These are phyloP conservation scores for Drosophila melanica DNA, from an alignment of 1,140 invertebrate species.

Conservation along the genomic window DNA sequence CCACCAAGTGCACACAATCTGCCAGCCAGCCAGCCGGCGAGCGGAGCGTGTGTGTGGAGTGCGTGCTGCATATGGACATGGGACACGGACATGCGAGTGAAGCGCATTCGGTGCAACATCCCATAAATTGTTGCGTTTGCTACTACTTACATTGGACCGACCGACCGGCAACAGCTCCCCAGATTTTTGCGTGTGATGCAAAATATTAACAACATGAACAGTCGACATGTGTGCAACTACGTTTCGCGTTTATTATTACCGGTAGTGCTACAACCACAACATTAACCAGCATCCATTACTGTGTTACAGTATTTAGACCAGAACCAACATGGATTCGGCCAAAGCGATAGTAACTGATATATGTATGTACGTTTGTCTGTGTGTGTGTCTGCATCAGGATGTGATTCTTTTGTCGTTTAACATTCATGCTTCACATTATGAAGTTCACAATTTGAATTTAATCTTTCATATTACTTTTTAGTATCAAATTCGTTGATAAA, in stretches of 20 bases:
- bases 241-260: conserved; percentile 67
- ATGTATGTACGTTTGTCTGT: neutral
- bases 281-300: conserved; percentile 25
- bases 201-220: conserved; percentile 50
- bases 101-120: conserved; percentile 66
- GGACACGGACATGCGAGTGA: conserved; percentile 57
- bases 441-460: no score
- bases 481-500: no score
- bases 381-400: conserved; percentile 40
- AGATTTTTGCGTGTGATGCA: conserved; percentile 48
- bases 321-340: conserved; percentile 32
- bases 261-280: conserved; percentile 38
- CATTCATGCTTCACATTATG: no score
- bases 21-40: neutral
- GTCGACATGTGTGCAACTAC: conserved; percentile 69
- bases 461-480: no score
- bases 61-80: conserved; percentile 68
- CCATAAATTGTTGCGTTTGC: conserved; percentile 74
- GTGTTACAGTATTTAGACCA: conserved; percentile 17
- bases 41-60: conserved; percentile 45
- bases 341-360: conserved; percentile 35
- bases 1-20: conserved; percentile 10
- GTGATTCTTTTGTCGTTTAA: conserved; percentile 24
- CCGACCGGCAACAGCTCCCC: conserved; percentile 17
- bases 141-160: conserved; percentile 41